phyloP scores from a whole-genome alignment of 2,113 vertebrate species.

The Excalfactoria chinensis region DNA sequence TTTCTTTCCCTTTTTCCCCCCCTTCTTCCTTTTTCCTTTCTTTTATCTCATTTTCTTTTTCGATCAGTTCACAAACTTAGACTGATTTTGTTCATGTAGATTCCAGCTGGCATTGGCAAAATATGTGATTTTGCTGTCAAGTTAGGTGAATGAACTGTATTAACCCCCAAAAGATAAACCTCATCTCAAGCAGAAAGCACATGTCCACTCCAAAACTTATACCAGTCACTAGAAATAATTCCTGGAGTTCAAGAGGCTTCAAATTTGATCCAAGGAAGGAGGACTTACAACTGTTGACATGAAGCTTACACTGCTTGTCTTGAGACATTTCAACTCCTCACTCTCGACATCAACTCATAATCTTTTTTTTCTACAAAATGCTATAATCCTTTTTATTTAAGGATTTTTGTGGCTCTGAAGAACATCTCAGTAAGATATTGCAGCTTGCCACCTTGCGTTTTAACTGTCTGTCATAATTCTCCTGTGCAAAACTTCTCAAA shows the following conservation, averaged over 20 bases:
- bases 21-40: background rate
- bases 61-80: background rate
- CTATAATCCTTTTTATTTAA: background rate
- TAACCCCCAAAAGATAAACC: background rate
- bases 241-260: background rate
- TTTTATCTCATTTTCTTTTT: background rate
- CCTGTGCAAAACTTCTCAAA: background rate
- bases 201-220: background rate
- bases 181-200: background rate
- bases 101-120: background rate
- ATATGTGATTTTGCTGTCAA: background rate
- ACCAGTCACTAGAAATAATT: background rate
- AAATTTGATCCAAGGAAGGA: background rate
- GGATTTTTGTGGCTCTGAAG: background rate
- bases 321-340: background rate
- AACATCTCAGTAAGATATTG: background rate
- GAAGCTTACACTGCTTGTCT: background rate
- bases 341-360: background rate
- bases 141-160: background rate
- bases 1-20: background rate
- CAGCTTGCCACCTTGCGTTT: background rate
- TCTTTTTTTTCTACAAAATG: slow-evolving; percentile 1
- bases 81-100: background rate
- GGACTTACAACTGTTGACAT: background rate
- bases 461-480: background rate